Evolutionary conservation across 2,797 vertebrate genomes (phyloP).

Genomic region (Megaceryle alcyon): DNA sequence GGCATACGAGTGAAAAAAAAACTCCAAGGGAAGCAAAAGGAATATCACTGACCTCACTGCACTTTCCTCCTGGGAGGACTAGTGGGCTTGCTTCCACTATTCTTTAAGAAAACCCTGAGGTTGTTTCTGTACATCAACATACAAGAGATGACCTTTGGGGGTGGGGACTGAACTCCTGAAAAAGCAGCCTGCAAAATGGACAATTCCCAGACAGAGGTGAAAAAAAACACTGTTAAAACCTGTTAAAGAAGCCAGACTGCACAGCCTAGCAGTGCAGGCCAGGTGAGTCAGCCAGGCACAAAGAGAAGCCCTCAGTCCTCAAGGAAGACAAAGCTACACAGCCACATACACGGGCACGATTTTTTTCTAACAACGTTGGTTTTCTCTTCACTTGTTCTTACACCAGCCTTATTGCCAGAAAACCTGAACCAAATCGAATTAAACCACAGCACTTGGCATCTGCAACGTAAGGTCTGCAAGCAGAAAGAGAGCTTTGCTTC

Average conservation of each 20-base stretch:
- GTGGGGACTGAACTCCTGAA: background rate
- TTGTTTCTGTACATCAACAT: background rate
- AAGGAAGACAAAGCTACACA: background rate
- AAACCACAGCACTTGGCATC: background rate
- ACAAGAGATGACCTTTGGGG: background rate
- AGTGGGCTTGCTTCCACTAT: slow-evolving; percentile 50
- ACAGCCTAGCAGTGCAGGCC: background rate
- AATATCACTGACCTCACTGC: slow-evolving; percentile 16
- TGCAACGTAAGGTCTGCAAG: background rate
- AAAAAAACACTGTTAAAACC: background rate
- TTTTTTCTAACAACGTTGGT: background rate
- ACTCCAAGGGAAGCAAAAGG: background rate
- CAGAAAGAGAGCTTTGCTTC: background rate
- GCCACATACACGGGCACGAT: accelerated
- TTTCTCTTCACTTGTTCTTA: background rate
- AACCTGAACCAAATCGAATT: background rate
- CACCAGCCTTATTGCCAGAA: background rate
- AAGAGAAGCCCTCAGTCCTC: background rate
- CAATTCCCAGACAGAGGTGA: background rate
- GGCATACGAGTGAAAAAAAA: background rate
- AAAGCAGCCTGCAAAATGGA: background rate
- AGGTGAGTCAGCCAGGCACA: background rate
- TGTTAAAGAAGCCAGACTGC: background rate
- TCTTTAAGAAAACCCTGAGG: slow-evolving; percentile 27
- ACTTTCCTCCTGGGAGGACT: slow-evolving; percentile 28